A percentile compares a stretch with the other conserved stretches of the same genome.
Evolutionary conservation across 2,888 invertebrate genomes (phyloP).

Genomic region (Morpho deidamia): DNA sequence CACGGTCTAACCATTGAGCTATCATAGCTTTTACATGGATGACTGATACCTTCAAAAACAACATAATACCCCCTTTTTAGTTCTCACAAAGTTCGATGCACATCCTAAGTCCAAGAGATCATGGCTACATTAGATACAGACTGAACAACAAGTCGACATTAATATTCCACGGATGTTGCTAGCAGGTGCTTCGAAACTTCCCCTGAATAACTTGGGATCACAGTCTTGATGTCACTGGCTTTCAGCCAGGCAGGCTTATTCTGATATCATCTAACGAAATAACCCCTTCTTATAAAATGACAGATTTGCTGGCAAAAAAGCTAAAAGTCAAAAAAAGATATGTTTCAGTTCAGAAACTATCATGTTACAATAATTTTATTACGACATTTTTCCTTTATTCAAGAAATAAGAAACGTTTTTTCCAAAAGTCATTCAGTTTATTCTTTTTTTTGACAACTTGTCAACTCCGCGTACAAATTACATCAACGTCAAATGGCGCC

Average conservation of each 20-base stretch:
- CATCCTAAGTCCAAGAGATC: no score
- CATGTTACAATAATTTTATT: neutral
- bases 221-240: constrained; percentile 32
- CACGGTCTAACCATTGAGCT: no score
- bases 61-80: no score
- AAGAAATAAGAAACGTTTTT: no score
- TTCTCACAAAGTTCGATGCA: no score
- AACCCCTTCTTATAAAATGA: neutral
- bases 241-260: constrained; percentile 27
- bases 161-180: constrained; percentile 31
- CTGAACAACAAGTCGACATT: constrained; percentile 26
- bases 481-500: no score
- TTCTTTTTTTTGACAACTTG: no score
- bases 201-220: constrained; percentile 32
- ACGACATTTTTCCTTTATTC: no score
- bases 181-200: constrained; percentile 34
- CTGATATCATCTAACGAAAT: constrained; percentile 2
- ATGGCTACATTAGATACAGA: neutral
- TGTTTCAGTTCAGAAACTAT: neutral
- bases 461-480: no score
- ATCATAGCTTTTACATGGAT: no score
- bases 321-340: neutral
- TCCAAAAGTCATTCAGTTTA: no score
- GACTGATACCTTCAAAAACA: no score
- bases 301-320: neutral